Percentiles rank a stretch among this genome's conserved stretches.
phyloP scores from a whole-genome alignment of 2,797 vertebrate genomes.

The Parauchenoglanis ngamensis region DNA sequence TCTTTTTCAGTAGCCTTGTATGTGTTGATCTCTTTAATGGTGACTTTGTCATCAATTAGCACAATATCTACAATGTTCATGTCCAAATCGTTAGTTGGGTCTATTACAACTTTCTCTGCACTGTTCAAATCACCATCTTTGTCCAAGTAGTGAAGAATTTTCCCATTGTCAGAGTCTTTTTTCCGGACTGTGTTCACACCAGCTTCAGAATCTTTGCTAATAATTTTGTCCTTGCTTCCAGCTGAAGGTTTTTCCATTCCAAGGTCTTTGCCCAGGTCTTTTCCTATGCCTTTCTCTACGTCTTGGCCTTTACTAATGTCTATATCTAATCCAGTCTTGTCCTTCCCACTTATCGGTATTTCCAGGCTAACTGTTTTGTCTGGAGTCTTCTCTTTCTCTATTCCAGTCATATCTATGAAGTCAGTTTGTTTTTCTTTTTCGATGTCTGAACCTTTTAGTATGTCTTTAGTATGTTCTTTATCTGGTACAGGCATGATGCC shows the following conservation, averaged over 20 bases:
- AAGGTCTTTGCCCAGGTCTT: conserved; percentile 53
- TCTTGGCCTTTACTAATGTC: conserved; percentile 59
- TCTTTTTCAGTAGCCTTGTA: conserved; percentile 42
- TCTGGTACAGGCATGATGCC: conserved; percentile 69
- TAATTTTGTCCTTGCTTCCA: conserved; percentile 60
- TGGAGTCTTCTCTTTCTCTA: conserved; percentile 35
- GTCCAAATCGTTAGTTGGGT: conserved; percentile 33
- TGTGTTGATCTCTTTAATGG: conserved; percentile 29
- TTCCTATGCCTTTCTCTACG: conserved; percentile 50
- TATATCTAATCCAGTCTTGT: conserved; percentile 25
- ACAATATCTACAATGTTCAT: conserved; percentile 57
- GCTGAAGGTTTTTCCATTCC: conserved; percentile 61
- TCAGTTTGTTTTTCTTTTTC: conserved; percentile 46
- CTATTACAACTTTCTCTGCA: conserved; percentile 52
- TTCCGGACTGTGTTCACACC: conserved; percentile 64
- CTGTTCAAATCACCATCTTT: conserved; percentile 49
- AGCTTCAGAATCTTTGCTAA: conserved; percentile 59
- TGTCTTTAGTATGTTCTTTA: conserved; percentile 55
- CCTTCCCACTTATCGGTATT: conserved; percentile 36
- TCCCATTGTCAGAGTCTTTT: conserved; percentile 57
- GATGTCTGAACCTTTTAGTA: conserved; percentile 49
- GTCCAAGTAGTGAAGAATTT: conserved; percentile 44
- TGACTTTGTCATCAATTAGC: conserved; percentile 67
- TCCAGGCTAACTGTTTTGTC: conserved; percentile 37
- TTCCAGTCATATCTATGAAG: conserved; percentile 30